Evolutionary conservation across 2,797 vertebrate genomes (phyloP), one percentile per base, ranked within the genome.

Genomic region (Argya squamiceps): DNA sequence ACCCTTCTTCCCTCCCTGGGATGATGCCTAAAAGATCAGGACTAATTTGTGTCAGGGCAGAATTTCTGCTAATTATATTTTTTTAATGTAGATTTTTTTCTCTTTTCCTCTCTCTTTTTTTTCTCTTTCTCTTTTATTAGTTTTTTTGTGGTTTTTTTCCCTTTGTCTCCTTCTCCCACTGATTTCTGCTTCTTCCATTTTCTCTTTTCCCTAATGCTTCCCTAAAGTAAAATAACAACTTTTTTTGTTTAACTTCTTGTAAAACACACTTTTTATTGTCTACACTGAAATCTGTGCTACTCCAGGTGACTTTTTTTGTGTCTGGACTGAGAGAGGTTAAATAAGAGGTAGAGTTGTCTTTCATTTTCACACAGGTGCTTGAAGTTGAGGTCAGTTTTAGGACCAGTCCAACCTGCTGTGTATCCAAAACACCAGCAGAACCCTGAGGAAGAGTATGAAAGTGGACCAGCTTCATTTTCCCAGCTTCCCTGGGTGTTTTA

Each of bases 241-340:
- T 41, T 18, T 18, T 41, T 41, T 41, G 37, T 10, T 32, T 32
- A 43, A n/a, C 2, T 75, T 41, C 7, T 0, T 1, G 6, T 27
- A 62, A 63, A 88, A 5, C 29, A 44, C 17, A 59, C 2, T 10
- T 67, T 73, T 69, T 59, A 24, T 84, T 47, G 34, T 79, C 55
- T 41, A 2, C 8, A 0, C 4, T 60, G 36, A 49, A 53, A 77
- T 32, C 3, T 46, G 17, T 71, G 39, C 30, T 46, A 2, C 58
- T 76, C 22, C 37, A 78, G 10, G 23, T 34, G 71, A 59, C 49
- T 19, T 62, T 53, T 67, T 46, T 13, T 60, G 21, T 16, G 24
- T 15, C 44, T 46, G 64, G 9, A 50, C n/a, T 34, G 44, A 55
- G 53, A 36, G 8, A 41, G 55, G 9, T 71, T 50, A 53, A 46